phyloP scores from a whole-genome alignment of 2,888 invertebrate species.

The Lasioglossum pauxillum region DNA sequence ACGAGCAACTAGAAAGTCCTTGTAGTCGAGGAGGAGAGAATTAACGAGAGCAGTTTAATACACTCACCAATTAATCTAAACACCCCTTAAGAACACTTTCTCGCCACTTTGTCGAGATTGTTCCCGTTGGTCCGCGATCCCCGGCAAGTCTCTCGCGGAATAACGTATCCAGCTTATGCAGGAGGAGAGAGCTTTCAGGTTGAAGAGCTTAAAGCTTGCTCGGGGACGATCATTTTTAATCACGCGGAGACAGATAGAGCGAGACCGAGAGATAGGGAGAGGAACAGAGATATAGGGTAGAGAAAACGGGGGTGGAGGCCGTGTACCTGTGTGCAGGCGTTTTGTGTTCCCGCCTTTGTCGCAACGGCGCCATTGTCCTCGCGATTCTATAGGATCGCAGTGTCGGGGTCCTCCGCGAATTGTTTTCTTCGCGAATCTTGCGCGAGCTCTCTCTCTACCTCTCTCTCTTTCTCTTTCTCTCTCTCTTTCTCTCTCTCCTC shows the following conservation, averaged over 20 bases:
- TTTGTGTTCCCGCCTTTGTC: constrained; percentile 74
- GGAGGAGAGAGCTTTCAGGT: constrained; percentile 60
- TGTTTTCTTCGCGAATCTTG: constrained; percentile 69
- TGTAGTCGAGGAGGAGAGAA: background rate
- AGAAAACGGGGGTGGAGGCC: constrained; percentile 50
- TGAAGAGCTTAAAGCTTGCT: constrained; percentile 64
- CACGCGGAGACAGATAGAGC: constrained; percentile 67
- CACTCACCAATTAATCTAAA: constrained; percentile 14
- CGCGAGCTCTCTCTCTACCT: constrained; percentile 31
- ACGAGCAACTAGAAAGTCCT: background rate
- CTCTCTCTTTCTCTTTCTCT: constrained; percentile 49
- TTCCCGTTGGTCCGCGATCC: constrained; percentile 14
- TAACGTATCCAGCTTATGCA: constrained; percentile 25
- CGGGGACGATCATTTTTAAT: constrained; percentile 78
- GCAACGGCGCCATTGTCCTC: constrained; percentile 68
- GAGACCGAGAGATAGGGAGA: constrained; percentile 7
- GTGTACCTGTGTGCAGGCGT: constrained; percentile 73
- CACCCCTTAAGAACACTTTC: constrained; percentile 10
- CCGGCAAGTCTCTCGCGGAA: constrained; percentile 35
- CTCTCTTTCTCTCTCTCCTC: constrained; percentile 14
- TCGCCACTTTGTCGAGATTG: background rate
- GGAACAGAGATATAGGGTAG: constrained; percentile 36
- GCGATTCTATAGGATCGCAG: constrained; percentile 72
- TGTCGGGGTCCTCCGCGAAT: constrained; percentile 68
- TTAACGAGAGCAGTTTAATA: constrained; percentile 9